phyloP scores from a whole-genome alignment of 2,113 vertebrate species.

The Pleuronectes platessa region DNA sequence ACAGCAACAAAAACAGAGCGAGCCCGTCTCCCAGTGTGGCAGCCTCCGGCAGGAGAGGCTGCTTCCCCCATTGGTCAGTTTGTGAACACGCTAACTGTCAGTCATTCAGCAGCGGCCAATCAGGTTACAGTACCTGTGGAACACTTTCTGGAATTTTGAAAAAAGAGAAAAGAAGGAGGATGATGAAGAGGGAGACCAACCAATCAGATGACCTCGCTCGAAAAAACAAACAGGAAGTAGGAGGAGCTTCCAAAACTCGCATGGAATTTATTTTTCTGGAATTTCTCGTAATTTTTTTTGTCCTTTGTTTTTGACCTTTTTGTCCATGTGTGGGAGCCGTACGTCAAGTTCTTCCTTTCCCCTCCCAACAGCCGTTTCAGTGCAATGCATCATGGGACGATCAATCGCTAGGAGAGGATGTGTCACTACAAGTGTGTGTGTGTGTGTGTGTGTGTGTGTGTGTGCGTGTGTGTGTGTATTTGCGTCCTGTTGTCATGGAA shows the following conservation, averaged over 20 bases:
- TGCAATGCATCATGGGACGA: constrained; percentile 91
- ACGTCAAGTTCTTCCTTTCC: constrained; percentile 39
- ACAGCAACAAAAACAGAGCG: constrained; percentile 21
- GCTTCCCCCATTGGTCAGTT: constrained; percentile 66
- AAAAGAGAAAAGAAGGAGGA: constrained; percentile 70
- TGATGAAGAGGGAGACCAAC: constrained; percentile 83
- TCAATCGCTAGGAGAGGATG: constrained; percentile 73
- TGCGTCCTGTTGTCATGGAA: constrained; percentile 72
- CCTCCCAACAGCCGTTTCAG: constrained; percentile 84
- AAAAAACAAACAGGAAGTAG: constrained; percentile 86
- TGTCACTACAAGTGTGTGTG: constrained; percentile 53
- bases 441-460: constrained; percentile 21
- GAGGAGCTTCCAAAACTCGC: constrained; percentile 83
- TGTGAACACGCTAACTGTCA: constrained; percentile 60
- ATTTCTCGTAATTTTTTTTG: constrained; percentile 46
- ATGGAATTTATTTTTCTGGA: constrained; percentile 51
- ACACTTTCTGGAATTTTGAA: constrained; percentile 85
- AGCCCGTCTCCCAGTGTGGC: constrained; percentile 65
- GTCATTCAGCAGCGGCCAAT: constrained; percentile 73
- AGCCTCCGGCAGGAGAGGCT: constrained; percentile 57
- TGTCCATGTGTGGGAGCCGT: constrained; percentile 80
- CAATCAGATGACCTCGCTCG: constrained; percentile 75
- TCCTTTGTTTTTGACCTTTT: constrained; percentile 76
- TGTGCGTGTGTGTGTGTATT: constrained; percentile 21
- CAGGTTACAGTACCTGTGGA: constrained; percentile 70